Conservation (phyloP, 2,888 invertebrate genomes). For the Eupeodes luniger region DNA sequence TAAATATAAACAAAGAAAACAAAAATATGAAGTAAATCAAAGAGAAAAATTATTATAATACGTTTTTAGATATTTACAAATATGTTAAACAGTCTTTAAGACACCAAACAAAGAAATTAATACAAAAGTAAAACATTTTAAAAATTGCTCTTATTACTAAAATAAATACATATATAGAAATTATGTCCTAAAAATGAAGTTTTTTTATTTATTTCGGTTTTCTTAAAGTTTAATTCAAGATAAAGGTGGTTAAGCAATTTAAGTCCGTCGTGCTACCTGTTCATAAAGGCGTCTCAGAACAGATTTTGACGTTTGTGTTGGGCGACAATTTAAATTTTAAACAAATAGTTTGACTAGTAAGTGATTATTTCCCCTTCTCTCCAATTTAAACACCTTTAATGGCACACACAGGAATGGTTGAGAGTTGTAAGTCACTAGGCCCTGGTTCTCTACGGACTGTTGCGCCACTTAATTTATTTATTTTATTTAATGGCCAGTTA, state of each 20-base stretch:
- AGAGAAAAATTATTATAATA: conserved; percentile 60
- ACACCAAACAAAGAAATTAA: conserved; percentile 67
- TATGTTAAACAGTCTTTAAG: conserved; percentile 69
- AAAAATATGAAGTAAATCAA: background rate
- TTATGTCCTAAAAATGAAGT: conserved; percentile 63
- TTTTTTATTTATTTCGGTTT: background rate
- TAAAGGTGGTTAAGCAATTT: background rate
- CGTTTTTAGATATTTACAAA: conserved; percentile 75
- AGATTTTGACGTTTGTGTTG: no score
- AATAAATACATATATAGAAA: conserved; percentile 65
- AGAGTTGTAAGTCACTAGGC: no score
- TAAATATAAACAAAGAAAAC: conserved; percentile 9
- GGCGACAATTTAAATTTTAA: no score
- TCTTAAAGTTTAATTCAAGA: background rate
- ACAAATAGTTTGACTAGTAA: no score
- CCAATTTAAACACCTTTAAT: no score
- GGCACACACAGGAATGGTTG: no score
- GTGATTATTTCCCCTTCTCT: no score
- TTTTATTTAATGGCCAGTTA: no score
- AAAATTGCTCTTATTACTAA: conserved; percentile 75
- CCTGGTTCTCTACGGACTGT: no score
- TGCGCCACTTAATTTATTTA: no score
- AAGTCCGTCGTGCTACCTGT: no score
- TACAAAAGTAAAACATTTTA: conserved; percentile 61
- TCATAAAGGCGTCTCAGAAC: no score